Evolutionary conservation across 2,797 vertebrate species (phyloP), one percentile per base, ranked within the genome.

Genomic region (Trachops cirrhosus): DNA sequence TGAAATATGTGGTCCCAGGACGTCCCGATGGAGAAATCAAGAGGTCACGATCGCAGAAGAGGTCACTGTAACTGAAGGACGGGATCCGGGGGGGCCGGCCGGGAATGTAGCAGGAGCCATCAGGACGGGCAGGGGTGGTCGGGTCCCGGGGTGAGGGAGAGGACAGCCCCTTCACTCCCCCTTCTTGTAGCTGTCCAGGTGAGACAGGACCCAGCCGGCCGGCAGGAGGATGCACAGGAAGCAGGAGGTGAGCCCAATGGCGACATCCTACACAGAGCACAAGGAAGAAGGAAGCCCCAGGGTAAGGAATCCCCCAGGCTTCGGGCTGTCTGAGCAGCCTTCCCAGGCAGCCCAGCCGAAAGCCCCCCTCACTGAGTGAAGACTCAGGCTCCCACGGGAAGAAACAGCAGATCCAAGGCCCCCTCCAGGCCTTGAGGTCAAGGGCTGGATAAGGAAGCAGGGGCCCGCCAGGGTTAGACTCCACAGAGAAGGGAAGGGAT

Each of bases 161-260:
- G 48, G 44, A 1, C 71, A 6, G 75, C 12, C 80, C 86, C 67
- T 22, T 98, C 96, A 99, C 0, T 98, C 97, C 82, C 75, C 98
- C 74, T 98, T 99, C 98, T 98, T 99, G 98, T 99, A 99, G 89
- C 24, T 98, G 88, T 99, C 99, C 91, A 99, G 86, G 96, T 99
- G 98, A 29, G 98, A 77, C 96, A 99, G 96, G 97, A 99, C 46
- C 98, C 99, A 99, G 24, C 98, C 99, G 0, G 98, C 86, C 0
- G 99, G 99, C 91, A 97, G 98, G 91, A 99, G 95, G 94, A 99
- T 97, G 21, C 97, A 84, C 64, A 98, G 0, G 15, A 97, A 10
- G 84, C 99, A 98, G 48, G 98, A 0, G 1, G 77, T 44, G 16
- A 99, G 1, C 19, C 93, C 98, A 18, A 98, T 6, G 50, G 11